These are phyloP conservation scores for Yponomeuta plumbellus DNA, from an alignment of 2,888 invertebrate species.

Conservation along the genomic window DNA sequence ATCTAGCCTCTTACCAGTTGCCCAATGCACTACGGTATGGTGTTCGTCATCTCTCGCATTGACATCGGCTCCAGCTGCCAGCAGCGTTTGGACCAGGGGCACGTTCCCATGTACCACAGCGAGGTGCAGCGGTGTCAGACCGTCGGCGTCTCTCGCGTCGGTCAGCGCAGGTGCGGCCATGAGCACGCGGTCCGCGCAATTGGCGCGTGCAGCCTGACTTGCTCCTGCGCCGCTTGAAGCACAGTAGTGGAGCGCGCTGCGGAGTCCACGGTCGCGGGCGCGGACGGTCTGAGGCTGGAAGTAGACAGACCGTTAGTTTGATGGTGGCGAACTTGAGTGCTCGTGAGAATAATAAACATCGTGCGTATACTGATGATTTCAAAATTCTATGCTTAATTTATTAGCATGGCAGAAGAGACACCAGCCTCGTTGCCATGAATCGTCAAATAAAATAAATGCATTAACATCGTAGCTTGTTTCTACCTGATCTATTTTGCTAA, in stretches of 20 bases:
- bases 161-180: conserved; percentile 91
- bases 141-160: conserved; percentile 92
- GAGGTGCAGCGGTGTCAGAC: conserved; percentile 95
- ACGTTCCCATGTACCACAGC: conserved; percentile 96
- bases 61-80: conserved; percentile 92
- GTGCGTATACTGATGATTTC: too few species aligned
- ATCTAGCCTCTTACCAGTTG: conserved; percentile 83
- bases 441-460: too few species aligned
- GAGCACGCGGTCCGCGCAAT: conserved; percentile 91
- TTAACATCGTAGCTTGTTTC: too few species aligned
- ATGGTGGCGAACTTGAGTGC: not conserved
- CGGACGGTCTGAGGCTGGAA: conserved; percentile 69
- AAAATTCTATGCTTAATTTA: too few species aligned
- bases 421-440: too few species aligned
- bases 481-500: too few species aligned
- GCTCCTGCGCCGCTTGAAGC: conserved; percentile 87
- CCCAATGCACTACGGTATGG: conserved; percentile 98
- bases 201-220: conserved; percentile 83
- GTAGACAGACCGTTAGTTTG: not conserved
- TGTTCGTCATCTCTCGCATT: conserved; percentile 94
- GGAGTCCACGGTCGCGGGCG: conserved; percentile 87
- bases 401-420: too few species aligned
- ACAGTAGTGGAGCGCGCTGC: conserved; percentile 96
- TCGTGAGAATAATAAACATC: too few species aligned
- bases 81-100: conserved; percentile 88